Percentiles rank a stretch among this genome's conserved stretches.
Evolutionary conservation across 2,797 vertebrate species (phyloP).

Genomic region (Oryzias dopingdopingensis): DNA sequence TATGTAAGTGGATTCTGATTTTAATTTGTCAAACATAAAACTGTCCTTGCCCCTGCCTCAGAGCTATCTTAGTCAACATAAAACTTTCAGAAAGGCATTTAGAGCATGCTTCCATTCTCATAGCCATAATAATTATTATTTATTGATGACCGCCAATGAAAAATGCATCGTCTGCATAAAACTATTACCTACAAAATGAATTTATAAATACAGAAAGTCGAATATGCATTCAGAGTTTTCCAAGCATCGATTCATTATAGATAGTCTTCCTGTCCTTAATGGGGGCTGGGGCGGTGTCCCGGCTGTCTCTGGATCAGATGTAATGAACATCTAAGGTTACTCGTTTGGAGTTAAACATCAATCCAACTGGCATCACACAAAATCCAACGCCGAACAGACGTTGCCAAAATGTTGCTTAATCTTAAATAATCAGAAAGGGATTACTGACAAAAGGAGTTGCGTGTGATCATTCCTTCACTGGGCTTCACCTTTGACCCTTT

Average conservation of each 20-base stretch:
- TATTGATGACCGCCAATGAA: neutral
- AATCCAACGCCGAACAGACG: neutral
- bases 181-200: neutral
- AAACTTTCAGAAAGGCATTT: neutral
- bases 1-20: conserved; percentile 3
- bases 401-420: too few relatives aligned
- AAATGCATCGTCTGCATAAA: neutral
- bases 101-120: neutral
- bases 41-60: conserved; percentile 6
- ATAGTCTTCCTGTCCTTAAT: neutral
- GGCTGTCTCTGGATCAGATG: neutral
- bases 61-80: neutral
- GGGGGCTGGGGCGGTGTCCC: neutral
- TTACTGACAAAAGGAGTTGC: too few relatives aligned
- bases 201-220: neutral
- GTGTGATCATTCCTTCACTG: too few relatives aligned
- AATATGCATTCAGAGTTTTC: neutral
- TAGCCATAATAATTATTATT: neutral
- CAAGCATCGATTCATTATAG: neutral
- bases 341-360: too few relatives aligned
- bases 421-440: too few relatives aligned
- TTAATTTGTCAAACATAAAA: conserved; percentile 22
- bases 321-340: neutral
- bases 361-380: too few relatives aligned
- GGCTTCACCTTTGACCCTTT: too few relatives aligned